Evolutionary conservation across 2,888 invertebrate genomes (phyloP).

Genomic region (Agriopis leucophaearia): DNA sequence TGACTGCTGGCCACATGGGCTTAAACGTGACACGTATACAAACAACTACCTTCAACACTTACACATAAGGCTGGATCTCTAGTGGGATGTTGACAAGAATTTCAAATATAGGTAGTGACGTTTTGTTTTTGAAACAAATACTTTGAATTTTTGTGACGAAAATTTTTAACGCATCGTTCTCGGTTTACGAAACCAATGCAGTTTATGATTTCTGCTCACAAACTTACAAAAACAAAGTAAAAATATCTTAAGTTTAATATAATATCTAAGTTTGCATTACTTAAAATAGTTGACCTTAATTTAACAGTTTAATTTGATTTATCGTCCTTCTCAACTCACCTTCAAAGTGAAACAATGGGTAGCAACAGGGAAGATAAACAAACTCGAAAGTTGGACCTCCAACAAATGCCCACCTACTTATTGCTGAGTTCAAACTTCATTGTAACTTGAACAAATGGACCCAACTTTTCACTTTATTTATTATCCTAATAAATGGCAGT

Average conservation of each 20-base stretch:
- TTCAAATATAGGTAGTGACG: conserved; percentile 9
- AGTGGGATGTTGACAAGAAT: conserved; percentile 3
- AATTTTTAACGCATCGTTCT: not conserved
- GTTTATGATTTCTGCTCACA: not conserved
- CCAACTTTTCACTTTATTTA: conserved; percentile 34
- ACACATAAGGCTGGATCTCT: conserved; percentile 32
- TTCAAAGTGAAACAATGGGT: conserved; percentile 16
- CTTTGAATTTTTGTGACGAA: conserved; percentile 5
- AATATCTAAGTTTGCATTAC: too few species aligned
- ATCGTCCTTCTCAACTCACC: not conserved
- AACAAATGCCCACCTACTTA: conserved; percentile 28
- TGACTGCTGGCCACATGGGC: conserved; percentile 52
- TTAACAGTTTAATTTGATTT: conserved; percentile 1
- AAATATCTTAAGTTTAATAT: too few species aligned
- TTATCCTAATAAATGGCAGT: conserved; percentile 30
- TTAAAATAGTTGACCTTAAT: too few species aligned
- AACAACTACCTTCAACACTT: conserved; percentile 43
- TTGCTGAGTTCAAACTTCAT: conserved; percentile 18
- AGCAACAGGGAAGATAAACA: conserved; percentile 15
- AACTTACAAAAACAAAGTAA: too few species aligned
- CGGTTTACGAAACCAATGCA: not conserved
- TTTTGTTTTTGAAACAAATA: conserved; percentile 27
- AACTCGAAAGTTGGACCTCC: conserved; percentile 15
- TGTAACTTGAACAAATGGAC: conserved; percentile 30
- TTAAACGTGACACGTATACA: conserved; percentile 50